Conservation (phyloP, 2,888 invertebrate species). For the Epirrhoe tristata region DNA sequence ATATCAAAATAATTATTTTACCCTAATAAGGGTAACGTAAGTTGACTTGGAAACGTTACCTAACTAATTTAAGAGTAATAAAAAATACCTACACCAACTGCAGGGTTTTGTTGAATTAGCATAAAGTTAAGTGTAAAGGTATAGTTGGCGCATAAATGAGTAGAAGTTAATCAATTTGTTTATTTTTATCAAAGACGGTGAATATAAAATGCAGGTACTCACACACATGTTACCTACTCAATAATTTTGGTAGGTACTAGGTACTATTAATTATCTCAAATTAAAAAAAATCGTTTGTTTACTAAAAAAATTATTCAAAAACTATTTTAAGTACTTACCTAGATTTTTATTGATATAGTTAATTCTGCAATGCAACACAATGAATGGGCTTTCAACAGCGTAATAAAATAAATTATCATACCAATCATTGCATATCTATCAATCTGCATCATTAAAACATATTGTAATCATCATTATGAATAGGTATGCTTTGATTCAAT, state of each 20-base stretch:
- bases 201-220: constrained; percentile 45
- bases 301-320: no score
- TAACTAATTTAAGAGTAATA: neutral
- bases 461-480: constrained; percentile 73
- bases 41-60: no score
- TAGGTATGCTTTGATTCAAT: constrained; percentile 74
- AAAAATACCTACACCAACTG: constrained; percentile 14
- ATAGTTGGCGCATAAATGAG: constrained; percentile 47
- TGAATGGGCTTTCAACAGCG: neutral
- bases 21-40: no score
- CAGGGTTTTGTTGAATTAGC: constrained; percentile 58
- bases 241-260: neutral
- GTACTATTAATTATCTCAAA: neutral
- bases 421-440: constrained; percentile 13
- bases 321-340: no score
- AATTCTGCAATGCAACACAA: neutral
- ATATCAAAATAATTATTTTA: no score
- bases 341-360: neutral
- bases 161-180: constrained; percentile 54
- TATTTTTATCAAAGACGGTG: constrained; percentile 56
- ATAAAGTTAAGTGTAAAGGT: constrained; percentile 52
- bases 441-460: constrained; percentile 52
- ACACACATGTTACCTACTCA: constrained; percentile 27
- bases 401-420: constrained; percentile 15
- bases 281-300: no score